Evolutionary conservation across 37 sponge, comb jelly and placozoan genomes (phyloP), one percentile per base, ranked within the genome.

Genomic region (Cliona cf. orientalis): DNA sequence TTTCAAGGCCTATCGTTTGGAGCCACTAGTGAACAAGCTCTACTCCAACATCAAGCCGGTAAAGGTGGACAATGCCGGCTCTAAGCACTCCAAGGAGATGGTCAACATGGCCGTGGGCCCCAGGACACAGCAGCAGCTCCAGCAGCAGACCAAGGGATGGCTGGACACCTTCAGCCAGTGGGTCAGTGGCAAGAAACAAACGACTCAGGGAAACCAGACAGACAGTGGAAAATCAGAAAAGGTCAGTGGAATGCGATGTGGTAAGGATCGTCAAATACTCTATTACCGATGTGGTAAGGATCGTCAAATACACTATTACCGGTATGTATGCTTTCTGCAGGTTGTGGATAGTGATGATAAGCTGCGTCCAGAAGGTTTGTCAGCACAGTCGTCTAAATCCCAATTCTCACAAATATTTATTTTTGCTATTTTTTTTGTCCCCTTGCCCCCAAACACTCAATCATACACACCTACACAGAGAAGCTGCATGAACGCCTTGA

Each of bases 401-500:
- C 12, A 34, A 9, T 71, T 17, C n/a, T 71, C 26, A 71, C 42
- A 37, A 71, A 25, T 9, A 42, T 34, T 29, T 26, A 17, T 5
- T 63, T 66, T 9, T 81, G n/a, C 42, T 22, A 46, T 49, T 70
- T 46, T 11, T 25, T 70, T 12, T 67, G 19, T 84, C 40, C 25
- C 46, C 21, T n/a, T 41, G 33, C n/a, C 34, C 42, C 46, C 42
- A n/a, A n/a, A n/a, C n/a, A n/a, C n/a, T n/a, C n/a, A n/a, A n/a
- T n/a, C n/a, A n/a, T n/a, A n/a, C n/a, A n/a, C n/a, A n/a, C n/a
- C 42, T 3, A 35, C 57, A 36, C 58, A 87, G 90, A 89, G 4
- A 71, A 69, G 53, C 72, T 92, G 28, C 76, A 80, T n/a, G 94
- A 93, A 65, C 81, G 94, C 2, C 59, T 92, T 22, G 97, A 96